Base-by-base conservation (phyloP, 1,140 invertebrate genomes). In the Helicorthomorpha holstii region DNA sequence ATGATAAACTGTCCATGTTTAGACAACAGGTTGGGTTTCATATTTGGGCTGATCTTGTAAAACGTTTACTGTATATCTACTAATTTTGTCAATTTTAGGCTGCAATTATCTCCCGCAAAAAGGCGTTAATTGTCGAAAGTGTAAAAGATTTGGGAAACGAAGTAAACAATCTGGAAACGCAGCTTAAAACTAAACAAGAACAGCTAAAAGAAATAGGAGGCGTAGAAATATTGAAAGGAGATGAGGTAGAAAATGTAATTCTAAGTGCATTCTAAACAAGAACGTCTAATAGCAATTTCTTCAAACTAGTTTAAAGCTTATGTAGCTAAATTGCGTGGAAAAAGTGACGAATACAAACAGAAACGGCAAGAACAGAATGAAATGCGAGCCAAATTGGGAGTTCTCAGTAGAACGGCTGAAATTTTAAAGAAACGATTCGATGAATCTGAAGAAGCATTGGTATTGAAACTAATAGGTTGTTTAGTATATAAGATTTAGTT, bases 301-400 rank as follows among this genome's bases (percentile, higher is more conserved):
- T 42, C 49, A 58, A 14, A 23, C 38, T 55, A 74, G 65, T 78
- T 88, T 57, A 87, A 88, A 64, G 74, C 78, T 54, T 90, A 87
- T 64, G 80, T 89, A 0, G 80, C 78, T 61, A 78, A 80, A 57
- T 63, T 89, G 23, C 73, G 84, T 48, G 77, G 78, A 38, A 85
- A 85, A 60, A 85, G 82, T 60, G 79, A 78, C 2, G 68, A 81
- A 0, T 89, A 89, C 62, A 89, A 88, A 66, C 74, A 81, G 58
- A 81, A 82, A 59, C 71, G 79, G 61, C 74, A 80, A 4, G 79
- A 83, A 64, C 64, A 87, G 44, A 74, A 79, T 34, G 78, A 80
- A 45, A 64, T 83, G 21, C 77, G 79, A 67, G 81, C 83, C 19
- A 80, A 82, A 64, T 66, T 65, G 57, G 80, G 79, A 10, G 73